Percentiles rank a stretch among this genome's conserved stretches.
These are phyloP conservation scores for Aquatica leii DNA, from an alignment of 2,888 invertebrate genomes.

Conservation along the genomic window DNA sequence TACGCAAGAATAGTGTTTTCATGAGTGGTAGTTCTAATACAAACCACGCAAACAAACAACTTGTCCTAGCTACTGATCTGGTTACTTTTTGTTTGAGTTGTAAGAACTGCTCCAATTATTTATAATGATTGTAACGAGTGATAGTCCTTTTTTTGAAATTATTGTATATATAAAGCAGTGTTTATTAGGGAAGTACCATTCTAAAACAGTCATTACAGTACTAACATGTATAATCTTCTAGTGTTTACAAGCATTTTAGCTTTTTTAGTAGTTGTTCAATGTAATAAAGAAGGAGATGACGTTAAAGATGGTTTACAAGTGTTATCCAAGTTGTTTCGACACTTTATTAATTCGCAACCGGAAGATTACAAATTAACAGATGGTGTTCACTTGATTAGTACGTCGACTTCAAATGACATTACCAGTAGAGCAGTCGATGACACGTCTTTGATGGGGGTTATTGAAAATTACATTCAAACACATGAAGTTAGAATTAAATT, in stretches of 20 bases:
- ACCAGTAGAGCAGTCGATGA: slow-evolving; percentile 64
- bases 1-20: slow-evolving; percentile 41
- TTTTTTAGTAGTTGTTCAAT: slow-evolving; percentile 29
- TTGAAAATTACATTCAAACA: slow-evolving; percentile 73
- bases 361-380: slow-evolving; percentile 69
- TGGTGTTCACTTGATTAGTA: slow-evolving; percentile 70
- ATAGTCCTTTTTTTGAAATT: slow-evolving; percentile 31
- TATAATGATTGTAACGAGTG: slow-evolving; percentile 47
- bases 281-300: slow-evolving; percentile 45
- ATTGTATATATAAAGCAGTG: slow-evolving; percentile 33
- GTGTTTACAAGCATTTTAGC: slow-evolving; percentile 44
- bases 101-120: slow-evolving; percentile 60
- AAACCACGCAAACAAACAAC: slow-evolving; percentile 32
- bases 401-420: slow-evolving; percentile 61
- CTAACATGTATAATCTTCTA: slow-evolving; percentile 51
- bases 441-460: slow-evolving; percentile 65
- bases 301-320: slow-evolving; percentile 52
- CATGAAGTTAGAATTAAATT: slow-evolving; percentile 78
- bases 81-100: slow-evolving; percentile 51
- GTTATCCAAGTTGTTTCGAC: slow-evolving; percentile 62
- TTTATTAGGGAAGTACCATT: slow-evolving; percentile 20
- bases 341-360: slow-evolving; percentile 62
- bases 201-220: slow-evolving; percentile 29
- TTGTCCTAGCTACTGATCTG: slow-evolving; percentile 39
- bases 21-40: slow-evolving; percentile 33